Evolutionary conservation across 2,888 invertebrate species (phyloP), one percentile per base, ranked within the genome.

Genomic region (Mesorhabditis sp.): DNA sequence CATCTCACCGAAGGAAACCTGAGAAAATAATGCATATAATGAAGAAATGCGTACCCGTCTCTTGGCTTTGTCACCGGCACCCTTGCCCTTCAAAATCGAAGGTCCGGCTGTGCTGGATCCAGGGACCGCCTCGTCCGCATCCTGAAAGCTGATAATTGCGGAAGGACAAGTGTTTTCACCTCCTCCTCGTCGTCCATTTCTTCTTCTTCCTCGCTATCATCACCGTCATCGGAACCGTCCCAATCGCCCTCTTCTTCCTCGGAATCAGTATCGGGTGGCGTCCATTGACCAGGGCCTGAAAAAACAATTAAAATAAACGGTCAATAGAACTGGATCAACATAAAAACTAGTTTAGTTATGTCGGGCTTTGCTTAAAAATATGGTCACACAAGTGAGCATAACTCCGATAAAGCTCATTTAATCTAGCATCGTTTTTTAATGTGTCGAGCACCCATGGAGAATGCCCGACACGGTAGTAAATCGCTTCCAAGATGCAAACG

Each of bases 221-320:
- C 74, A 66, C 69, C 72, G 13, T 72, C 75, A 7, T 70, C 70
- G 15, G 72, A 72, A 10, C 71, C 68, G 58, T 76, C 76, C 70
- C 70, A 71, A 44, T 62, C 71, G 10, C 58, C 58, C 4, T 72
- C 78, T 66, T 78, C 76, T 41, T 76, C 72, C 68, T 79, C 78
- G 68, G 75, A 75, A 65, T 81, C 80, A 4, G 80, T 80, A 41
- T 79, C 80, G 45, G 74, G 74, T 64, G 79, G 79, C n/a, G 80
- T 72, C 74, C 76, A 80, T 58, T 80, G 78, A 62, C 71, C 75
- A 15, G 65, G 70, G 45, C 66, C 68, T 43, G n/a, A 50, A 50
- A 6, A n/a, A 50, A 50, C 10, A 28, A 28, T 28, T 28, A 28
- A 28, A 28, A 28, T 28, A 28, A 28, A 28, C 28, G 28, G 28